Base-by-base conservation (phyloP, 1,140 invertebrate species). In the Drosophila pseudoobscura region DNA sequence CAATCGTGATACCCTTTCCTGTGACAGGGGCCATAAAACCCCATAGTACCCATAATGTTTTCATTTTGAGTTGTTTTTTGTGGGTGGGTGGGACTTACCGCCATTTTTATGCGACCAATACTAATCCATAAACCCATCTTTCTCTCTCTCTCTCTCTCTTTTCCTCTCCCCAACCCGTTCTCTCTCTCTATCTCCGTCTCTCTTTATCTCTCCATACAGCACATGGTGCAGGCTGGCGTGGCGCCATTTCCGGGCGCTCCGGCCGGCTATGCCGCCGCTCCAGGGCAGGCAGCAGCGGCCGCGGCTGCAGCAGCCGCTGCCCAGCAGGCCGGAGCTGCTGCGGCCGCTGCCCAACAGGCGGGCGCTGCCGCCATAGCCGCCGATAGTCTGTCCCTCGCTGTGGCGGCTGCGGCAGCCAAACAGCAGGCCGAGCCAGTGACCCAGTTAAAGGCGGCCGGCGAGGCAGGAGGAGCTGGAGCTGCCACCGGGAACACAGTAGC, bases 161-260 rank as follows among this genome's bases (percentile, higher is more conserved):
- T 59, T 54, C 58, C 35, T 66, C 43, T 39, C 4, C 3, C 59
- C 49, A 24, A 41, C 58, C n/a, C 46, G 17, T 54, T 35, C 29
- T 56, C 29, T 47, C 20, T 22, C 11, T 39, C 22, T 54, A 7
- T 24, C 22, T 35, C 29, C 52, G 17, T 63, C 11, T 29, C 29
- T 47, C 22, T 17, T 11, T 46, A 17, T 54, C 9, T 62, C 35
- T 49, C 20, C 20, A 31, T 96, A 17, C 94, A 98, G 97, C 97
- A 98, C 94, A 97, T 98, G 96, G 97, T 98, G 93, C 96, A 97
- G 94, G 96, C 97, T 93, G 96, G 96, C 87, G 97, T 97, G 95
- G 94, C 94, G 92, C 96, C 96, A 91, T 97, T 95, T 93, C 93
- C 94, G 77, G 93, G 94, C 91, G 96, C 95, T 93, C 96, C 95